These are phyloP conservation scores for Agriopis marginaria DNA, from an alignment of 2,888 invertebrate genomes.

Conservation along the genomic window DNA sequence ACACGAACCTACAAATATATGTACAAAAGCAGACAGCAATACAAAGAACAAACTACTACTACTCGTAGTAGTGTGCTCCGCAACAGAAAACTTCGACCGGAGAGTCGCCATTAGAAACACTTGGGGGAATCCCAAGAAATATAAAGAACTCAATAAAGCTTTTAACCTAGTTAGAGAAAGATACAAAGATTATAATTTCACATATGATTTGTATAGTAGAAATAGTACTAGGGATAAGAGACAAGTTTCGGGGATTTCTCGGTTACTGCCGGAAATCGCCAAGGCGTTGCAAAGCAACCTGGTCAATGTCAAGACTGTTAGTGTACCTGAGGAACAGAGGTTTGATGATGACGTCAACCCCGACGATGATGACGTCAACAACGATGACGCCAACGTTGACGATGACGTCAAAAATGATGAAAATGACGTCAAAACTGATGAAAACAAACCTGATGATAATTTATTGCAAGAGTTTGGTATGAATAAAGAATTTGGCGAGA, in stretches of 20 bases:
- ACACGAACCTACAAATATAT: slow-evolving; percentile 87
- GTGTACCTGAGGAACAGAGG: slow-evolving; percentile 62
- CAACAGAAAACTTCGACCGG: slow-evolving; percentile 88
- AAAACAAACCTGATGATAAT: slow-evolving; percentile 54
- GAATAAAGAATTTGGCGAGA: slow-evolving; percentile 72
- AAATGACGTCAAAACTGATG: slow-evolving; percentile 48
- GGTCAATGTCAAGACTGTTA: slow-evolving; percentile 59
- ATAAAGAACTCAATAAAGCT: slow-evolving; percentile 62
- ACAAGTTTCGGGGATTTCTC: slow-evolving; percentile 60
- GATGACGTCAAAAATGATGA: slow-evolving; percentile 10
- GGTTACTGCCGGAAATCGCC: slow-evolving; percentile 71
- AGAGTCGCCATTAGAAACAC: slow-evolving; percentile 90
- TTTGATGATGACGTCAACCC: slow-evolving; percentile 62
- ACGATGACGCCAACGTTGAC: not conserved
- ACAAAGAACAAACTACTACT: slow-evolving; percentile 83
- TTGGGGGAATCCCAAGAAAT: slow-evolving; percentile 87
- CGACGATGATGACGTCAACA: slow-evolving; percentile 49
- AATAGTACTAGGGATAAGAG: slow-evolving; percentile 60
- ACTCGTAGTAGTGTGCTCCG: slow-evolving; percentile 91
- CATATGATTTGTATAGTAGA: slow-evolving; percentile 65
- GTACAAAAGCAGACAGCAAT: slow-evolving; percentile 59
- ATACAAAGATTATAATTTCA: slow-evolving; percentile 74
- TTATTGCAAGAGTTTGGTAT: slow-evolving; percentile 77
- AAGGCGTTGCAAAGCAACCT: slow-evolving; percentile 68
- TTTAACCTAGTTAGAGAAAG: slow-evolving; percentile 62